Conservation (phyloP, 1,140 invertebrate genomes). For the Orius insidiosus region DNA sequence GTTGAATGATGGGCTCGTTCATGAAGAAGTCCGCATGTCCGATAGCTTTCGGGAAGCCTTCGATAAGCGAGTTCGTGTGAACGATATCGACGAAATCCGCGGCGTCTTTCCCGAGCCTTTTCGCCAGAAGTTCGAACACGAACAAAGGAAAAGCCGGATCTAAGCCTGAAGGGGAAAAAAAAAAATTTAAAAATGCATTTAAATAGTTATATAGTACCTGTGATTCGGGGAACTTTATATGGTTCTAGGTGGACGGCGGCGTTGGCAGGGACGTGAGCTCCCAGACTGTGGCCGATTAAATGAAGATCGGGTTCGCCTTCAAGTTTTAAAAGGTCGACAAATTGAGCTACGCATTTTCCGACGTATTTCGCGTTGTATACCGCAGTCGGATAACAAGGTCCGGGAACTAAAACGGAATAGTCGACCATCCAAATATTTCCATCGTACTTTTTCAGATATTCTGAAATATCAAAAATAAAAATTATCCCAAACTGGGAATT, state of each 20-base stretch:
- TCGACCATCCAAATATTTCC: too few species aligned
- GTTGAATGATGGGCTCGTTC: constrained; percentile 24
- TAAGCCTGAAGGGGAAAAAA: constrained; percentile 17
- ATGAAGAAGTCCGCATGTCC: constrained; percentile 45
- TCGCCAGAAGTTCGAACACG: constrained; percentile 16
- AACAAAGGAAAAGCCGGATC: constrained; percentile 28
- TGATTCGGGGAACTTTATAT: constrained; percentile 35
- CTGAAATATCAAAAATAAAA: too few species aligned
- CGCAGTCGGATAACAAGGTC: too few species aligned
- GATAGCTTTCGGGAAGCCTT: constrained; percentile 31
- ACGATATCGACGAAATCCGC: constrained; percentile 39
- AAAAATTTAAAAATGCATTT: background rate
- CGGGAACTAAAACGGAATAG: too few species aligned
- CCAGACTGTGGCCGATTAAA: constrained; percentile 68
- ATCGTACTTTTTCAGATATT: too few species aligned
- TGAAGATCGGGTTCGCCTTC: constrained; percentile 29
- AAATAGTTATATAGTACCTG: constrained; percentile 22
- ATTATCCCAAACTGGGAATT: too few species aligned
- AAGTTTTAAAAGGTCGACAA: too few species aligned
- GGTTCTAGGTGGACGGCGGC: constrained; percentile 40
- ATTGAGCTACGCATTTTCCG: too few species aligned
- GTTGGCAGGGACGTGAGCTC: constrained; percentile 63
- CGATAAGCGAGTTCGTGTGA: constrained; percentile 36
- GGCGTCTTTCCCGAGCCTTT: constrained; percentile 24
- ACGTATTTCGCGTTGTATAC: too few species aligned